Percentiles rank a stretch among this genome's conserved stretches.
Conservation (phyloP, 2,888 invertebrate species). For the Melanostoma mellinum region DNA sequence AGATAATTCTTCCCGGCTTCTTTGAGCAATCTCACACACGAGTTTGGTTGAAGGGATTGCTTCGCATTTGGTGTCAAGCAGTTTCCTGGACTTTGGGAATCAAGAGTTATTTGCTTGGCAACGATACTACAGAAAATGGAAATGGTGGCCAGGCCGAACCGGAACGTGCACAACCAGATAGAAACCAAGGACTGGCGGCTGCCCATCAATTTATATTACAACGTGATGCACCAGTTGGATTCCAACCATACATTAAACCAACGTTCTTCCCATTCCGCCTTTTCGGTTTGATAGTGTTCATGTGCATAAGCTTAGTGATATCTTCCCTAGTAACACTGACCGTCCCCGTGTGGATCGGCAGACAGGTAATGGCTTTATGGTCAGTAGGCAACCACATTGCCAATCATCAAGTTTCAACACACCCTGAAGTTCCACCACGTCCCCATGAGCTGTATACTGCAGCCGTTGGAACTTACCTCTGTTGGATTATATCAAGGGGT, state of each 20-base stretch:
- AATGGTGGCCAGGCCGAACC: slow-evolving; percentile 77
- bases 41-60: slow-evolving; percentile 95
- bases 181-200: slow-evolving; percentile 85
- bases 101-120: slow-evolving; percentile 94
- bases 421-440: slow-evolving; percentile 82
- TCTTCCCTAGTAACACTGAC: slow-evolving; percentile 92
- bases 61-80: slow-evolving; percentile 92
- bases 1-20: slow-evolving; percentile 96
- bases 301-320: slow-evolving; percentile 92
- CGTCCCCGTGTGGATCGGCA: slow-evolving; percentile 94
- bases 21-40: slow-evolving; percentile 98
- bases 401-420: slow-evolving; percentile 77
- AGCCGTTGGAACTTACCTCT: slow-evolving; percentile 95
- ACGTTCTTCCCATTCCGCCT: slow-evolving; percentile 90
- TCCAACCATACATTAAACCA: slow-evolving; percentile 92
- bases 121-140: slow-evolving; percentile 82
- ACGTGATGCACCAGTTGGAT: slow-evolving; percentile 91
- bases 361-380: slow-evolving; percentile 94
- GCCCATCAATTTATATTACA: slow-evolving; percentile 95
- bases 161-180: slow-evolving; percentile 80
- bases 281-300: slow-evolving; percentile 87
- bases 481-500: slow-evolving; percentile 95
- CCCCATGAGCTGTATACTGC: slow-evolving; percentile 98
- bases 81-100: slow-evolving; percentile 93
- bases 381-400: slow-evolving; percentile 83